Conservation (phyloP, 2,888 invertebrate genomes). For the Apocheima hispidaria region DNA sequence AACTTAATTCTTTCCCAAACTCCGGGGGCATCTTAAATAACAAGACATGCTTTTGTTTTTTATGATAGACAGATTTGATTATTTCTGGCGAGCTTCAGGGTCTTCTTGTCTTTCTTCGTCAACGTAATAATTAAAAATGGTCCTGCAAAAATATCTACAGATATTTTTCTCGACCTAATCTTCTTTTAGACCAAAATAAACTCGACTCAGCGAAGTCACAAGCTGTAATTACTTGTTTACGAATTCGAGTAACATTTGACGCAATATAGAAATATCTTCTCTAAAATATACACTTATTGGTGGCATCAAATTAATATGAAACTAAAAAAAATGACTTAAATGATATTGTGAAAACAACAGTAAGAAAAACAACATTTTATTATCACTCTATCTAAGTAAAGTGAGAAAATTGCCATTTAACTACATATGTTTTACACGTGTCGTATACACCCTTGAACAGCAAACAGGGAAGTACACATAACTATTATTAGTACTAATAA, state of each 20-base stretch:
- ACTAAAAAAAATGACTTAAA: neutral
- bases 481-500: neutral
- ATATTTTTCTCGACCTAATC: neutral
- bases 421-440: too few species aligned
- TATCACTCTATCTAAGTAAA: neutral
- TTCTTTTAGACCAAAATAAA: slow-evolving; percentile 10
- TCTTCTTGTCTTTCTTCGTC: neutral
- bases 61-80: slow-evolving; percentile 12
- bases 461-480: too few species aligned
- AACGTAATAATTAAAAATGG: slow-evolving; percentile 6
- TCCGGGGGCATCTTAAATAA: slow-evolving; percentile 14
- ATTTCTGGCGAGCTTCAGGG: slow-evolving; percentile 5
- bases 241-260: too few species aligned
- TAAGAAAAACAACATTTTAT: too few species aligned
- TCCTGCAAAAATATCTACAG: slow-evolving; percentile 5
- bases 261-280: too few species aligned
- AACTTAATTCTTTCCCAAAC: slow-evolving; percentile 7
- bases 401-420: too few species aligned
- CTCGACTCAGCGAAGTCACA: neutral
- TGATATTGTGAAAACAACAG: neutral
- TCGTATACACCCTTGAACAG: too few species aligned
- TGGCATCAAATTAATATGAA: neutral
- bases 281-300: neutral
- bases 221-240: slow-evolving; percentile 4
- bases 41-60: slow-evolving; percentile 18